Evolutionary conservation across 2,797 vertebrate genomes (phyloP).

Genomic region (Aldrovandia affinis): DNA sequence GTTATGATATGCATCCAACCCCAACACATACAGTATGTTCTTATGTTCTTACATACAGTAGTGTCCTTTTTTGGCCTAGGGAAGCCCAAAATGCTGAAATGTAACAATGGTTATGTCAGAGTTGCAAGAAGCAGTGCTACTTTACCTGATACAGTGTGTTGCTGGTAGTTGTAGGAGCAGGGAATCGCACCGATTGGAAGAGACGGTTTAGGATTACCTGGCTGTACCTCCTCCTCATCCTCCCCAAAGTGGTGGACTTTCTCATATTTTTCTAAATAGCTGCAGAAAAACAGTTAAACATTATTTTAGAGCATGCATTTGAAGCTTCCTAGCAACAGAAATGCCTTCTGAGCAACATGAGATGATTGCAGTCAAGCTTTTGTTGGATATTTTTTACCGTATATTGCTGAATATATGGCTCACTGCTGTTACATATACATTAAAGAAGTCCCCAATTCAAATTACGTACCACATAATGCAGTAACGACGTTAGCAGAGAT

Average conservation of each 20-base stretch:
- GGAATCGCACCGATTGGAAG: constrained; percentile 99
- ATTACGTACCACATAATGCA: too few species aligned
- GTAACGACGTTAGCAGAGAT: too few species aligned
- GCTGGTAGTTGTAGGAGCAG: constrained; percentile 99
- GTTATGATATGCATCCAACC: too few species aligned
- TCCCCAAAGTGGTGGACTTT: constrained; percentile 99
- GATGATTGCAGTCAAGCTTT: too few species aligned
- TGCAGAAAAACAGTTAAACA: constrained; percentile 58
- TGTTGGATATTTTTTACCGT: too few species aligned
- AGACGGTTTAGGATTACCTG: constrained; percentile 93
- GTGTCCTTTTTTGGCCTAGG: background rate
- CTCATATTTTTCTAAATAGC: constrained; percentile 99
- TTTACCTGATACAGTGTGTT: constrained; percentile 93
- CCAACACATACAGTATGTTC: background rate
- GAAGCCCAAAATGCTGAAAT: too few species aligned
- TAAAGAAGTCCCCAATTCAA: too few species aligned
- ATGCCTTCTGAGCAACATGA: too few species aligned
- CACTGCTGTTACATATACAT: too few species aligned
- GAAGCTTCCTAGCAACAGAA: too few species aligned
- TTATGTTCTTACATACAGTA: too few species aligned
- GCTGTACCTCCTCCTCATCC: constrained; percentile 96
- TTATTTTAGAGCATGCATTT: background rate
- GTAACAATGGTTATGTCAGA: background rate
- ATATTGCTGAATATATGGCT: too few species aligned
- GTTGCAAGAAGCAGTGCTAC: background rate